A percentile compares a stretch with the other conserved stretches of the same genome.
phyloP scores from a whole-genome alignment of 2,797 vertebrate genomes.

The Allobates femoralis region DNA sequence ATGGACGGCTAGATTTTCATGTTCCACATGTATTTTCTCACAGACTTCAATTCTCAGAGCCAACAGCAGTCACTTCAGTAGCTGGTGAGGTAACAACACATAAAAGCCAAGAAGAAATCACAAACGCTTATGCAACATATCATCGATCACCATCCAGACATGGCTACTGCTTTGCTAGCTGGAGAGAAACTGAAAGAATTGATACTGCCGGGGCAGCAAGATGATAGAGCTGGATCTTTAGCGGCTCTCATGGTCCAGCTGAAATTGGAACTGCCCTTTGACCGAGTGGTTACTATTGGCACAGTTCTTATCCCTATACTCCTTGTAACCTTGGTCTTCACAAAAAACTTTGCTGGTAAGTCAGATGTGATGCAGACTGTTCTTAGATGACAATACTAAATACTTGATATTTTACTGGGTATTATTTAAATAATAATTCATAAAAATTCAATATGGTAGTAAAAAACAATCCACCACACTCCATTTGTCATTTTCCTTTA shows the following conservation, averaged over 20 bases:
- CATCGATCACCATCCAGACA: conserved; percentile 97
- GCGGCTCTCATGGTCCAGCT: conserved; percentile 94
- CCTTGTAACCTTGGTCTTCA: conserved; percentile 96
- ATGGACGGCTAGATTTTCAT: neutral
- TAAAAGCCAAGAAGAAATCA: conserved; percentile 65
- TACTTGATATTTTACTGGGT: neutral
- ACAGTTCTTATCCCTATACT: conserved; percentile 97
- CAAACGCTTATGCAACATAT: conserved; percentile 92
- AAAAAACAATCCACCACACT: neutral
- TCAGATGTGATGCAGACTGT: conserved; percentile 23
- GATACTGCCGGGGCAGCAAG: conserved; percentile 94
- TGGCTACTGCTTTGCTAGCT: conserved; percentile 97
- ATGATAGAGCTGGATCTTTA: conserved; percentile 89
- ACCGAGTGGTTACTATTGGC: conserved; percentile 96
- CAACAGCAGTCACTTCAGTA: conserved; percentile 22
- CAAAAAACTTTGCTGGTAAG: conserved; percentile 98
- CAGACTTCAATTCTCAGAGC: conserved; percentile 26
- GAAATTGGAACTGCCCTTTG: conserved; percentile 96
- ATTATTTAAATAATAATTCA: too few relatives aligned
- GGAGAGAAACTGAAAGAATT: conserved; percentile 98
- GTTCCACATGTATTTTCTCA: conserved; percentile 10
- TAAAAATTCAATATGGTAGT: neutral
- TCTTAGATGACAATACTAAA: neutral
- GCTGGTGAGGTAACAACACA: conserved; percentile 20
- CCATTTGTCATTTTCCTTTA: neutral